phyloP scores from a whole-genome alignment of 2,113 vertebrate species.

The Falcunculus frontatus region DNA sequence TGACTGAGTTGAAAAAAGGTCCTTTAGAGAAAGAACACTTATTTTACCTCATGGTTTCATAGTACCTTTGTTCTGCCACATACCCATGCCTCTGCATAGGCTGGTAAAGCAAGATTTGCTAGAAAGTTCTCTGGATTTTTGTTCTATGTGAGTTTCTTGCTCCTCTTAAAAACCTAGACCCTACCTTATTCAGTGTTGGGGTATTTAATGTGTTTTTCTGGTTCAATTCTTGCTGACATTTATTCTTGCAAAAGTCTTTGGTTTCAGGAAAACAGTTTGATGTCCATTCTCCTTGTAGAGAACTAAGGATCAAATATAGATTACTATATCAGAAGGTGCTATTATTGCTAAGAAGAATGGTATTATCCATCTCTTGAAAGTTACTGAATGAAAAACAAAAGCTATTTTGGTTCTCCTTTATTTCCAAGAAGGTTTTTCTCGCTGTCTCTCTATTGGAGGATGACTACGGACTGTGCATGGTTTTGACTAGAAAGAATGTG shows the following conservation, averaged over 20 bases:
- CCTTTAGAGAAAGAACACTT: background rate
- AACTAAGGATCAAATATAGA: background rate
- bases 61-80: background rate
- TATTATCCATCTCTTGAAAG: background rate
- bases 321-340: background rate
- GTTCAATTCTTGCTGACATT: background rate
- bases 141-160: background rate
- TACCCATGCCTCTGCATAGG: background rate
- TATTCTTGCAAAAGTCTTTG: background rate
- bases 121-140: background rate
- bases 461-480: background rate
- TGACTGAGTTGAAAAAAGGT: background rate
- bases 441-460: background rate
- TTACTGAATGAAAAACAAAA: background rate
- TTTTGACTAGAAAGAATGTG: background rate
- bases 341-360: background rate
- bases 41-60: background rate
- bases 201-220: background rate
- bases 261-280: background rate
- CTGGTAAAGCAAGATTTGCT: background rate
- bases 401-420: background rate
- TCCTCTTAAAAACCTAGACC: background rate
- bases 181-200: background rate
- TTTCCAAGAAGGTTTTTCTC: background rate
- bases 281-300: background rate